Base-by-base conservation (phyloP, 2,113 vertebrate species). In the Myiopsitta monachus region DNA sequence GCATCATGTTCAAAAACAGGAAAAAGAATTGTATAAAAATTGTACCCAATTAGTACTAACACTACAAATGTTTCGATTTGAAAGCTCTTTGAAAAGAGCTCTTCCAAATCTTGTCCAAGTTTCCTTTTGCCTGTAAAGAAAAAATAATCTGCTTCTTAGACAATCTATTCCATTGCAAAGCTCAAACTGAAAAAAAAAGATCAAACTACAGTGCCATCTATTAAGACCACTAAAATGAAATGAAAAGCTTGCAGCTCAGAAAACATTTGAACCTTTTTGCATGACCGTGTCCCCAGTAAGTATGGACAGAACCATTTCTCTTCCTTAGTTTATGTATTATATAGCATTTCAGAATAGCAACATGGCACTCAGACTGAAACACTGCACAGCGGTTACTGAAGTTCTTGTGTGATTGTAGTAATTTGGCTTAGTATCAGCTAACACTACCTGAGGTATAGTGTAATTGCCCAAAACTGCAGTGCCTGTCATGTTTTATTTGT, bases 401-500 rank as follows among this genome's bases (percentile, higher is more conserved):
- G 74, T 14, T 80, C 57, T 64, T 79, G 31, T 62, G 31, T 59
- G 63, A 63, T 85, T 92, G 54, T 2, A 76, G 59, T 59, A 3
- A 10, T 54, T 54, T 88, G 90, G 85, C 49, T 90, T 59, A 46
- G 51, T n/a, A 87, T 90, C 94, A 92, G 36, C 31, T 63, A 59
- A 22, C 75, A 83, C 75, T 91, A 94, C 87, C 91, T 90, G 81
- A 96, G 92, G 75, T 94, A 82, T 18, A 18, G 15, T 9, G 7
- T 85, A 91, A 93, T 96, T 93, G 59, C 68, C 79, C 87, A 90
- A 94, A 94, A 80, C 68, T 74, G 78, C 54, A 30, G 11, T 18
- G 63, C 82, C 59, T 94, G 92, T 94, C 92, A 83, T 95, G 85
- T 87, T 91, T 79, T 93, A 92, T 95, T 95, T 94, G 75, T 85